A percentile compares a stretch with the other conserved stretches of the same genome.
These are phyloP conservation scores for Polyommatus iphigenia DNA, from an alignment of 2,888 invertebrate genomes.

Conservation along the genomic window DNA sequence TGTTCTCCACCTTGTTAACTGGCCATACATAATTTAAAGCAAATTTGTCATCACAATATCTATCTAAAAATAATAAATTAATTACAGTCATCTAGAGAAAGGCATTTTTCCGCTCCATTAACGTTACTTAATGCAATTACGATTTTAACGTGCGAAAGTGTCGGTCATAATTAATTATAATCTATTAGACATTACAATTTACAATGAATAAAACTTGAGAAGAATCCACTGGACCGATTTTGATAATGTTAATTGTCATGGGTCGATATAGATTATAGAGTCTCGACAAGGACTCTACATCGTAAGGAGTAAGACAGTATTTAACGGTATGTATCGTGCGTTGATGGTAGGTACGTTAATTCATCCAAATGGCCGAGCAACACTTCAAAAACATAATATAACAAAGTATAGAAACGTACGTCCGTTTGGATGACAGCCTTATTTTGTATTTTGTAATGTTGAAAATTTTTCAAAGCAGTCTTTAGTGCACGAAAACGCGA, in stretches of 20 bases:
- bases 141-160: conserved; percentile 23
- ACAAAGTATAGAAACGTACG: neutral
- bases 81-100: conserved; percentile 8
- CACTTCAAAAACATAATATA: neutral
- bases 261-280: too few species aligned
- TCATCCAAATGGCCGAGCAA: too few species aligned
- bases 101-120: conserved; percentile 26
- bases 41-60: neutral
- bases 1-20: neutral
- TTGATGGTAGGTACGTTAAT: too few species aligned
- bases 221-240: neutral
- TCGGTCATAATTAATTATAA: neutral
- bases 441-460: too few species aligned
- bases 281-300: too few species aligned
- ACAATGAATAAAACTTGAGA: neutral
- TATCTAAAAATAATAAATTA: neutral
- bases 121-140: neutral
- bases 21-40: neutral
- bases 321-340: too few species aligned
- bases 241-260: too few species aligned
- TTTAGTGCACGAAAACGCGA: too few species aligned
- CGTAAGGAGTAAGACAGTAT: too few species aligned
- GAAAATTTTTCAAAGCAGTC: too few species aligned
- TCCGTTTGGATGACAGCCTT: too few species aligned
- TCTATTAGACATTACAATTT: neutral